phyloP scores from a whole-genome alignment of 1,140 invertebrate species.

The Bombus affinis region DNA sequence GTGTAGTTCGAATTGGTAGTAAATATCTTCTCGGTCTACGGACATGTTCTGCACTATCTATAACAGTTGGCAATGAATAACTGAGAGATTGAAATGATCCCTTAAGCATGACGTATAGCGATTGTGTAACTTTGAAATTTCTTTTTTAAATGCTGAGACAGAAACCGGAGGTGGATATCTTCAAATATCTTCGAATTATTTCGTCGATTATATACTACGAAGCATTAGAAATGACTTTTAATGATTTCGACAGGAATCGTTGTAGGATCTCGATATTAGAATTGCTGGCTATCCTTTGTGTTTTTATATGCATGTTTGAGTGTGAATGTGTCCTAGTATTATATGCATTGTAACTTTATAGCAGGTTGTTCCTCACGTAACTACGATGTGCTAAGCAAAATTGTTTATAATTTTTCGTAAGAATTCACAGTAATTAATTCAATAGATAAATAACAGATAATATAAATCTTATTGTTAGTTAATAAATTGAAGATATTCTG shows the following conservation, averaged over 20 bases:
- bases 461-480: slow-evolving; percentile 1
- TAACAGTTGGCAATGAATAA: not conserved
- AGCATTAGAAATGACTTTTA: no score
- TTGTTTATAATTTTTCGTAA: not conserved
- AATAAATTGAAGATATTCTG: slow-evolving; percentile 66
- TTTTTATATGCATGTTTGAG: no score
- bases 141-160: not conserved
- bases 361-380: not conserved
- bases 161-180: no score
- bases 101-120: not conserved
- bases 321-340: no score
- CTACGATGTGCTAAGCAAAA: not conserved
- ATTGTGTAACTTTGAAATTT: not conserved
- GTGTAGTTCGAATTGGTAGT: not conserved
- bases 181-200: not conserved
- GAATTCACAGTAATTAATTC: not conserved
- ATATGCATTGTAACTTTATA: no score
- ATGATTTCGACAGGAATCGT: no score
- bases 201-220: no score
- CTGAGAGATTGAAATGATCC: not conserved
- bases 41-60: not conserved
- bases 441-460: not conserved
- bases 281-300: no score
- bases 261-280: no score
- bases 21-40: not conserved